Conservation (phyloP, 2,797 vertebrate species). For the Malurus leucopterus region DNA sequence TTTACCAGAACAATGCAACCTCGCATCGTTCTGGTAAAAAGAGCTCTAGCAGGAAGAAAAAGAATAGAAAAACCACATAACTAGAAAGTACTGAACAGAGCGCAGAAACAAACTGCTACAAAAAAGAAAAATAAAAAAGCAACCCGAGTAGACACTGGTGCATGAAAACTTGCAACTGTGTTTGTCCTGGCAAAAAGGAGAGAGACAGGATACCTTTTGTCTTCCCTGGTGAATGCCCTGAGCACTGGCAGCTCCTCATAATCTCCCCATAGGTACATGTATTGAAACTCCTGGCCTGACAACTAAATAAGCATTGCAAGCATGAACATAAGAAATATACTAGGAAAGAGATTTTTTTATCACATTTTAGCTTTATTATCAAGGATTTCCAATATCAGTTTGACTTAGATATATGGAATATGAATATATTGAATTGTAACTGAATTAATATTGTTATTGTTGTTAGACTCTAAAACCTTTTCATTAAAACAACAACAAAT, state of each 20-base stretch:
- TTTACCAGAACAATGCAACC: background rate
- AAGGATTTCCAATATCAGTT: background rate
- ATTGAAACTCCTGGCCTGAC: background rate
- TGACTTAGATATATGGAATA: background rate
- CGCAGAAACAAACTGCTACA: background rate
- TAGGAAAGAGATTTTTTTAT: background rate
- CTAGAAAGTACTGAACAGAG: background rate
- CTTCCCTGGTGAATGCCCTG: background rate
- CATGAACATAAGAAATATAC: background rate
- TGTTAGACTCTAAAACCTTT: background rate
- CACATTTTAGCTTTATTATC: background rate
- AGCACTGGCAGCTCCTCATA: background rate
- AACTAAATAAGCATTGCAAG: background rate
- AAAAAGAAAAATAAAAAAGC: background rate
- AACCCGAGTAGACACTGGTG: background rate
- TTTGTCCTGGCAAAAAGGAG: background rate
- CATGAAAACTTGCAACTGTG: fast-evolving
- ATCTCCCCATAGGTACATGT: no score
- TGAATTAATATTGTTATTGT: background rate
- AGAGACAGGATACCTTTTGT: background rate
- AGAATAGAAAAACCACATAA: background rate
- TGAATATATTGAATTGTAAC: background rate
- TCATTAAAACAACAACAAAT: background rate
- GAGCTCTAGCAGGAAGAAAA: background rate
- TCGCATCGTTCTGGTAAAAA: background rate